Conservation (phyloP, 2,113 vertebrate genomes). For the Neopipo cinnamomea region DNA sequence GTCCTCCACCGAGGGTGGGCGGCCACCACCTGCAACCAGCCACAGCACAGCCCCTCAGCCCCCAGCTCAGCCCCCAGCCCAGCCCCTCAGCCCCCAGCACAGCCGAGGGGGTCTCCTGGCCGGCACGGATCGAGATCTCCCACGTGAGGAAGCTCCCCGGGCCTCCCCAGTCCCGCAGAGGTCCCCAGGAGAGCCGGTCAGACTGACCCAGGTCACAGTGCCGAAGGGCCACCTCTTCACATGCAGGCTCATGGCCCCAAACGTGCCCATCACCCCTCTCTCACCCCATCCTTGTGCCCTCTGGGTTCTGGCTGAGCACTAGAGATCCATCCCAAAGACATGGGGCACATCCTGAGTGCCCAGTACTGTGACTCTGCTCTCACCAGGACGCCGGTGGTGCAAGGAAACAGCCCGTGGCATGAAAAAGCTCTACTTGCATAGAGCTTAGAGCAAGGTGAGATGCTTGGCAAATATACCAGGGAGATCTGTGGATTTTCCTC, state of each 20-base stretch:
- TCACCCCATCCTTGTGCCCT: neutral
- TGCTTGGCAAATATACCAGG: neutral
- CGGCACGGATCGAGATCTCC: fast-evolving
- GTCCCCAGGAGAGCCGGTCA: fast-evolving
- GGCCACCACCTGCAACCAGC: slow-evolving; percentile 77
- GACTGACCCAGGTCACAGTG: neutral
- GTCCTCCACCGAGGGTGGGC: slow-evolving; percentile 76
- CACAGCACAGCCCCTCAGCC: neutral
- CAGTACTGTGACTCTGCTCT: neutral
- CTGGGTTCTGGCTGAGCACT: neutral
- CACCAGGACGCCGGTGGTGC: neutral
- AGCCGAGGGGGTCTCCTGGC: fast-evolving
- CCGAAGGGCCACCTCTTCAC: neutral
- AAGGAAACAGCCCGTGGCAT: neutral
- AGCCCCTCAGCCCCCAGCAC: neutral
- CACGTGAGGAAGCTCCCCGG: fast-evolving
- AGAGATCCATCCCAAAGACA: neutral
- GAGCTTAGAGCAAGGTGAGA: neutral
- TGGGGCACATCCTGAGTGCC: neutral
- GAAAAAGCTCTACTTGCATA: neutral
- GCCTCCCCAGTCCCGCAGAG: fast-evolving
- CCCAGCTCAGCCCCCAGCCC: neutral
- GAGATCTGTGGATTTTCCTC: neutral
- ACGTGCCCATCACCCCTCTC: fast-evolving
- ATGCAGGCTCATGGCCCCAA: neutral